Evolutionary conservation across 2,113 vertebrate species (phyloP).

Genomic region (Laticauda colubrina): DNA sequence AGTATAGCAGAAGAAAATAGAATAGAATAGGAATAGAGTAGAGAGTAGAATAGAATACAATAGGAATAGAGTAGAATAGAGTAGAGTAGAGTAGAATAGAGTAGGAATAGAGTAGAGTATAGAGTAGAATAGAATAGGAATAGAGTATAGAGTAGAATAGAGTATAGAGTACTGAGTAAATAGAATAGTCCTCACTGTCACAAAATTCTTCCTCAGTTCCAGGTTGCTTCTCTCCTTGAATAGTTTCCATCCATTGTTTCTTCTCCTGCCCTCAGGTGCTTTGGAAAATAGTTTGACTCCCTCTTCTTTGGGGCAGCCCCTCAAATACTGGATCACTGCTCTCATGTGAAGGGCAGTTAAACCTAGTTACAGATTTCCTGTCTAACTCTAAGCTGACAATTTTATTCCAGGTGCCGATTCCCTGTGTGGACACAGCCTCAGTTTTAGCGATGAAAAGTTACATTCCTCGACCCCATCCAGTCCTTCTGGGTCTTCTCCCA

Average conservation of each 20-base stretch:
- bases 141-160: too few relatives aligned
- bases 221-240: too few relatives aligned
- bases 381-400: neutral
- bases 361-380: neutral
- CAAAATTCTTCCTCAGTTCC: too few relatives aligned
- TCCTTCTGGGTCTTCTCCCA: constrained; percentile 70
- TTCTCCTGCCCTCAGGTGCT: neutral
- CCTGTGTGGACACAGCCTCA: constrained; percentile 88
- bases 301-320: neutral
- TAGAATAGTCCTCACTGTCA: too few relatives aligned
- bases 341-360: neutral
- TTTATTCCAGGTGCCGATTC: constrained; percentile 84
- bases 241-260: neutral
- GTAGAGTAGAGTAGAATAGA: too few relatives aligned
- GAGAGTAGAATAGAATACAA: too few relatives aligned
- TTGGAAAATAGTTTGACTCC: neutral
- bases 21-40: too few relatives aligned
- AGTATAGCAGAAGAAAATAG: too few relatives aligned
- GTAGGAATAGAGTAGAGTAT: too few relatives aligned
- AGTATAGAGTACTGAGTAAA: too few relatives aligned
- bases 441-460: constrained; percentile 91
- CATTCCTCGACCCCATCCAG: constrained; percentile 79
- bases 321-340: neutral
- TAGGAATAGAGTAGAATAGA: too few relatives aligned
- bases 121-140: too few relatives aligned